Base-by-base conservation (phyloP, 2,888 invertebrate genomes). In the Trichogramma dendrolimi region DNA sequence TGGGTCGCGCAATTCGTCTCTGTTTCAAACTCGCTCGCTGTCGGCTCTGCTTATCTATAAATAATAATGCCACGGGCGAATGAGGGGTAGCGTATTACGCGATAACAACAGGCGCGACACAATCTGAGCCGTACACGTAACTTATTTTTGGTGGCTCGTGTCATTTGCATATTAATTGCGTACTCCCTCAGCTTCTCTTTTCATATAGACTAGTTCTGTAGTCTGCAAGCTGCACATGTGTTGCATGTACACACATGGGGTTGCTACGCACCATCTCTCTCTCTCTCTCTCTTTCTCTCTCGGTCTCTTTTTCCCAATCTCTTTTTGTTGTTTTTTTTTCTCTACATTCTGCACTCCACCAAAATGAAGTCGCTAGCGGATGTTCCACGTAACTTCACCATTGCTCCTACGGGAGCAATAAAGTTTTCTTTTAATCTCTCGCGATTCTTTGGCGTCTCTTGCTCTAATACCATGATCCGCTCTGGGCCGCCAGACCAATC, bases 161-260 rank as follows among this genome's bases (percentile, higher is more conserved):
- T 56, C 52, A 58, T 64, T 64, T 64, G 39, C 64, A 64, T 61
- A 64, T 64, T 64, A 64, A 64, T 64, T 60, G 60, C 46, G 54
- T 48, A 39, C n/a, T 50, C 39, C 39, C 14, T 48, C 48, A 2
- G 27, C 27, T 27, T 27, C 27, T 27, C 27, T 27, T 27, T 27
- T 27, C 27, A 27, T 27, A 27, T 27, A 27, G 27, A 27, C 27
- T 27, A 27, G 27, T 27, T 46, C 10, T 46, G 46, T n/a, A 11
- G 10, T 5, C 46, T 46, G 8, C 46, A n/a, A n/a, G 48, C n/a
- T 48, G 48, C 48, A 48, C 48, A 48, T 48, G 48, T 48, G 48
- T 14, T 48, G 6, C 48, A 14, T 48, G n/a, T 11, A 14, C 11
- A 55, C 57, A 58, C 49, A 47, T 60, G 63, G 11, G 53, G 39